Evolutionary conservation across 2,113 vertebrate species (phyloP).

Genomic region (Misgurnus mizolepis): DNA sequence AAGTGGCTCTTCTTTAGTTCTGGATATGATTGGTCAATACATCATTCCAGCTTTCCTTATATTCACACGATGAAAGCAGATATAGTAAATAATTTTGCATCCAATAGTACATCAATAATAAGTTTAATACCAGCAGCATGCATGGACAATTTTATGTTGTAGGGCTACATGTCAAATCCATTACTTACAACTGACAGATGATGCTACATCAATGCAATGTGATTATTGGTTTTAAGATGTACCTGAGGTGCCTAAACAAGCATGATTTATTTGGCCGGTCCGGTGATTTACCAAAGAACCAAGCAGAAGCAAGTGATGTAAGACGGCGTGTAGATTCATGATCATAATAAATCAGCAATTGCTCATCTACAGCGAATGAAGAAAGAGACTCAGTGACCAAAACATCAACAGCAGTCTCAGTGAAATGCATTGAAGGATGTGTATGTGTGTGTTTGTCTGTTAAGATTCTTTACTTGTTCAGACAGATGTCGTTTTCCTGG

Average conservation of each 20-base stretch:
- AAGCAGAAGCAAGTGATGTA: not conserved
- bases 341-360: not conserved
- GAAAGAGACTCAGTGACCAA: not conserved
- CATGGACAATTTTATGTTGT: not conserved
- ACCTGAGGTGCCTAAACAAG: not conserved
- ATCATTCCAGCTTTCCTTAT: no score
- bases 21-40: no score
- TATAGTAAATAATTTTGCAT: no score
- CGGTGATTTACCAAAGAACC: slow-evolving; percentile 1
- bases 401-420: not conserved
- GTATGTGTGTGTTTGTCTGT: slow-evolving; percentile 4
- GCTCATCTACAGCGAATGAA: not conserved
- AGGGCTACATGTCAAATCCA: not conserved
- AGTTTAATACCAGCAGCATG: not conserved
- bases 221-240: slow-evolving; percentile 11
- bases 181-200: not conserved
- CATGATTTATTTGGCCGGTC: not conserved
- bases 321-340: slow-evolving; percentile 7
- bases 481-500: slow-evolving; percentile 4
- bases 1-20: no score
- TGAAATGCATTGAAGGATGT: slow-evolving; percentile 18
- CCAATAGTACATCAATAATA: not conserved
- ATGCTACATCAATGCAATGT: not conserved
- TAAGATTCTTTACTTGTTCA: slow-evolving; percentile 9
- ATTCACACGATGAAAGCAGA: no score